Evolutionary conservation across 2,113 vertebrate species (phyloP).

Genomic region (Sorex araneus): DNA sequence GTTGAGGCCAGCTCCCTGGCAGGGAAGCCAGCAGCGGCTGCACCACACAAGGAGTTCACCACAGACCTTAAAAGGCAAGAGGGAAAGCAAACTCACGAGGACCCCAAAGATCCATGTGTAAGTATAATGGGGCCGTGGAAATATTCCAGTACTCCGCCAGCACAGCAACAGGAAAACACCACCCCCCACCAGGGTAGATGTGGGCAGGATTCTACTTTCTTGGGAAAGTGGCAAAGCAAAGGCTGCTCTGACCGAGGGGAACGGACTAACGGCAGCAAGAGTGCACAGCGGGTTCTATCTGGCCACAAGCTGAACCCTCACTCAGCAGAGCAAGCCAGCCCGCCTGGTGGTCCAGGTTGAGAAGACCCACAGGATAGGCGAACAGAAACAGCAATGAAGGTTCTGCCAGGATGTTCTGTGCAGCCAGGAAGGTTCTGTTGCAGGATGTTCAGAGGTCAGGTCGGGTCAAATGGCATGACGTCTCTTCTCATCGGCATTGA

Average conservation of each 20-base stretch:
- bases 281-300: constrained; percentile 15
- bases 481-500: neutral
- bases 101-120: neutral
- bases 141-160: constrained; percentile 65
- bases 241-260: too few relatives aligned
- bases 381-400: neutral
- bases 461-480: neutral
- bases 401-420: too few relatives aligned
- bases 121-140: constrained; percentile 5
- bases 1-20: constrained; percentile 77
- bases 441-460: neutral
- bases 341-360: neutral
- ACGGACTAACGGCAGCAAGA: neutral
- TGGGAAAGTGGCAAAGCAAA: neutral
- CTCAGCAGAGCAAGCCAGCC: neutral
- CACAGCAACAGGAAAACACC: too few relatives aligned
- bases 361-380: neutral
- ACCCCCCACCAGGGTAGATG: neutral
- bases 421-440: neutral
- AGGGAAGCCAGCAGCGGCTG: constrained; percentile 81
- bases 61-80: constrained; percentile 66
- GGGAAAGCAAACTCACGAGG: neutral
- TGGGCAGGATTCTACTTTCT: constrained; percentile 3
- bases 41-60: constrained; percentile 56
- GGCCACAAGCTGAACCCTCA: neutral